Evolutionary conservation across 2,888 invertebrate genomes (phyloP).

Genomic region (Philereme vetulata): DNA sequence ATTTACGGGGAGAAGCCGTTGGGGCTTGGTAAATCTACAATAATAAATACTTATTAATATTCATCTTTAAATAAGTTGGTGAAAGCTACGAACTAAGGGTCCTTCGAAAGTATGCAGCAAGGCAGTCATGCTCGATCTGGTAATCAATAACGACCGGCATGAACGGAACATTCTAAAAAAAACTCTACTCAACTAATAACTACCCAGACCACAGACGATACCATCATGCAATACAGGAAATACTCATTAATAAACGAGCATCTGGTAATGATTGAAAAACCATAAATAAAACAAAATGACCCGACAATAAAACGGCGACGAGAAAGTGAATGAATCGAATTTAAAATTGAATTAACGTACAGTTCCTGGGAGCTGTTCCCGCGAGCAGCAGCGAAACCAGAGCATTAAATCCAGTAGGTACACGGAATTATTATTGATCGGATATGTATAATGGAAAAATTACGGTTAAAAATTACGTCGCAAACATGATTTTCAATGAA

Average conservation of each 20-base stretch:
- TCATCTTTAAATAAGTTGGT: not conserved
- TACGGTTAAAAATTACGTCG: conserved; percentile 33
- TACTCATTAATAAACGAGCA: conserved; percentile 42
- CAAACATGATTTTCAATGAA: conserved; percentile 38
- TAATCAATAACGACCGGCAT: conserved; percentile 8
- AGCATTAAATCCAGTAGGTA: conserved; percentile 56
- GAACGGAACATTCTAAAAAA: conserved; percentile 29
- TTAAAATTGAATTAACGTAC: conserved; percentile 65
- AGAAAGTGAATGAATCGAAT: conserved; percentile 44
- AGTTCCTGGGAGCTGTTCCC: conserved; percentile 74
- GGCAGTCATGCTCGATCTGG: conserved; percentile 25
- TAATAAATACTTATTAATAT: conserved; percentile 2
- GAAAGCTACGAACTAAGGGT: not conserved
- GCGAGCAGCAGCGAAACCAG: conserved; percentile 62
- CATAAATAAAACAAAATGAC: conserved; percentile 38
- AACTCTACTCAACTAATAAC: conserved; percentile 36
- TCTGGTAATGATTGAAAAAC: conserved; percentile 36
- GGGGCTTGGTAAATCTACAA: conserved; percentile 89
- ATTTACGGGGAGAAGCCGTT: conserved; percentile 89
- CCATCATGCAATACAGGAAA: conserved; percentile 35
- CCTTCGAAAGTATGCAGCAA: not conserved
- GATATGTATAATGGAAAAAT: conserved; percentile 43
- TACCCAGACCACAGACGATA: conserved; percentile 23
- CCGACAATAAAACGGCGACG: conserved; percentile 37
- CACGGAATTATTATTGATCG: conserved; percentile 49